Percentiles rank a stretch among this genome's conserved stretches.
phyloP scores from a whole-genome alignment of 2,113 vertebrate species.

The Tonatia bakeri region DNA sequence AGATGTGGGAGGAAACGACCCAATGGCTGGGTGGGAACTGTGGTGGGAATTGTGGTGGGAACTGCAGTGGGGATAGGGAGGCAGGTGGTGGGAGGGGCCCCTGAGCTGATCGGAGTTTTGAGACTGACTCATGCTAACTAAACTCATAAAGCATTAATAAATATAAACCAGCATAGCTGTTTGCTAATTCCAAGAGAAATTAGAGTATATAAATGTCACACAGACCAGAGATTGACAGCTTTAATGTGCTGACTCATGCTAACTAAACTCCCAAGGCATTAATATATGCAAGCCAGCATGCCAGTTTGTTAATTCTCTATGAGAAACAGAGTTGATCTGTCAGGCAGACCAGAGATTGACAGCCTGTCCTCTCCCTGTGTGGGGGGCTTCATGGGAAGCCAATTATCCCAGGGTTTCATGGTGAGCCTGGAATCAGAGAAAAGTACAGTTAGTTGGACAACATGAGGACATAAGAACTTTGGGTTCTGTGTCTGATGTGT shows the following conservation, averaged over 20 bases:
- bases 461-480: neutral
- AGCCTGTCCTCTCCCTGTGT: neutral
- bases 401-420: slow-evolving; percentile 45
- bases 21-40: neutral
- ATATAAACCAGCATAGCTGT: slow-evolving; percentile 10
- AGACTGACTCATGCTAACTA: neutral
- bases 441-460: slow-evolving; percentile 27
- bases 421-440: slow-evolving; percentile 51
- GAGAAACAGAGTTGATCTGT: slow-evolving; percentile 48
- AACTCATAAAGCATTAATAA: slow-evolving; percentile 34
- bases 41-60: neutral
- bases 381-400: slow-evolving; percentile 41
- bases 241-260: slow-evolving; percentile 66
- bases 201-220: slow-evolving; percentile 26
- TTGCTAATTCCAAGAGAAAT: slow-evolving; percentile 58
- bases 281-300: slow-evolving; percentile 56
- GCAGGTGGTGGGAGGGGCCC: neutral
- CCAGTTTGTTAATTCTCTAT: slow-evolving; percentile 59
- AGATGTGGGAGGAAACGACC: neutral
- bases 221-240: slow-evolving; percentile 58
- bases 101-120: neutral
- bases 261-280: slow-evolving; percentile 53
- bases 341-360: slow-evolving; percentile 62
- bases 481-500: neutral
- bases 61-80: neutral